Percentiles rank a stretch among this genome's conserved stretches.
These are phyloP conservation scores for Chironomus tepperi DNA, from an alignment of 1,140 invertebrate species.

Conservation along the genomic window DNA sequence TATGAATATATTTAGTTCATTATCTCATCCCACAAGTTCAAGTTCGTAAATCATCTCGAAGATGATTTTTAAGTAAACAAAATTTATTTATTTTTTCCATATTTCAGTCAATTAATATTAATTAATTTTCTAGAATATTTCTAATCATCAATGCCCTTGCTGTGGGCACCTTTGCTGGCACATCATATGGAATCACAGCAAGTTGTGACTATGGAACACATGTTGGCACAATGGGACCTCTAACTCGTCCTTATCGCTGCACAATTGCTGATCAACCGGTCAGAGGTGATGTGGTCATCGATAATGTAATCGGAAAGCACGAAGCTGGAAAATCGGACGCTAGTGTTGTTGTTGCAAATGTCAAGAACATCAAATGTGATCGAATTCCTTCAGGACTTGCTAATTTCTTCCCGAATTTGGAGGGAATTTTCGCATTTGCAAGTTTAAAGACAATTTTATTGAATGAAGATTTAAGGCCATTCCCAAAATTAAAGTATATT, in stretches of 20 bases:
- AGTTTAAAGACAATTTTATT: background rate
- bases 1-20: no score
- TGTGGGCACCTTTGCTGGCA: no score
- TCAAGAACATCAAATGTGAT: background rate
- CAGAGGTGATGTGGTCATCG: background rate
- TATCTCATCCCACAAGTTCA: no score
- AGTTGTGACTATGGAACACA: background rate
- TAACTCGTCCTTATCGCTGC: background rate
- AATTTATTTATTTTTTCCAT: no score
- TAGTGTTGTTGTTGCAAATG: background rate
- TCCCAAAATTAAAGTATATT: background rate
- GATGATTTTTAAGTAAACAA: no score
- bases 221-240: background rate
- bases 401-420: background rate
- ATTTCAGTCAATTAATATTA: no score
- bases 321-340: background rate
- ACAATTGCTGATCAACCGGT: background rate
- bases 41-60: no score
- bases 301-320: background rate
- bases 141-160: no score
- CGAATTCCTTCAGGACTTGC: background rate
- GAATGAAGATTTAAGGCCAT: background rate
- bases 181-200: background rate
- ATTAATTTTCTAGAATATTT: no score
- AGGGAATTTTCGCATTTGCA: slow-evolving; percentile 2